These are phyloP conservation scores for Calycopis cecrops DNA, from an alignment of 1,140 invertebrate species.

Conservation along the genomic window DNA sequence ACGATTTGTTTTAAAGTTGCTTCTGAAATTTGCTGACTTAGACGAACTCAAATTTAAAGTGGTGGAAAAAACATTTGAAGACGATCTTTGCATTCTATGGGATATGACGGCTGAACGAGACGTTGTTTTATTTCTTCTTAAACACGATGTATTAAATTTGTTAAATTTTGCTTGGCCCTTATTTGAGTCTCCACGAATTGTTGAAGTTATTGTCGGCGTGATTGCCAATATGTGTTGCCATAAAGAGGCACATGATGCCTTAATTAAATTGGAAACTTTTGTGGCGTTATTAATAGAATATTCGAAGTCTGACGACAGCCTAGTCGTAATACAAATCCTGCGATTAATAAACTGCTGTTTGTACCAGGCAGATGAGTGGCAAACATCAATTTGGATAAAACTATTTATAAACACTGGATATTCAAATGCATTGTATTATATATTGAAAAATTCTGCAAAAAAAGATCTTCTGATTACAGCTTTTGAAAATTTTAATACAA, in stretches of 20 bases:
- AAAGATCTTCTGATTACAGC: slow-evolving; percentile 75
- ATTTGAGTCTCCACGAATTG: slow-evolving; percentile 72
- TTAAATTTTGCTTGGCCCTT: slow-evolving; percentile 67
- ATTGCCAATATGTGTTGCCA: slow-evolving; percentile 83
- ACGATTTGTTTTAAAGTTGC: slow-evolving; percentile 81
- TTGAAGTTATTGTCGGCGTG: slow-evolving; percentile 84
- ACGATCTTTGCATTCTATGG: slow-evolving; percentile 84
- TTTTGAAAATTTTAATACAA: slow-evolving; percentile 75
- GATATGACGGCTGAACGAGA: slow-evolving; percentile 85
- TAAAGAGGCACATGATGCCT: slow-evolving; percentile 57
- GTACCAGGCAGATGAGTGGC: slow-evolving; percentile 64
- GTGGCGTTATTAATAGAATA: slow-evolving; percentile 73
- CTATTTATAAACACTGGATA: slow-evolving; percentile 71
- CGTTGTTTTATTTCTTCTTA: slow-evolving; percentile 79
- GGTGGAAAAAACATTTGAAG: slow-evolving; percentile 77
- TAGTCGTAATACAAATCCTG: slow-evolving; percentile 80
- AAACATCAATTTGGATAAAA: slow-evolving; percentile 68
- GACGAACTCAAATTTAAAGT: slow-evolving; percentile 65
- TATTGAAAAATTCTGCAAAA: slow-evolving; percentile 81
- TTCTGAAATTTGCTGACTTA: slow-evolving; percentile 75
- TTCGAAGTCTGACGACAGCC: slow-evolving; percentile 77
- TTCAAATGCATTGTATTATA: slow-evolving; percentile 76
- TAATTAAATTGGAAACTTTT: slow-evolving; percentile 63
- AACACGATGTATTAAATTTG: slow-evolving; percentile 79
- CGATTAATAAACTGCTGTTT: slow-evolving; percentile 77